phyloP scores from a whole-genome alignment of 2,888 invertebrate genomes.

The Bursaphelenchus okinawaensis region DNA sequence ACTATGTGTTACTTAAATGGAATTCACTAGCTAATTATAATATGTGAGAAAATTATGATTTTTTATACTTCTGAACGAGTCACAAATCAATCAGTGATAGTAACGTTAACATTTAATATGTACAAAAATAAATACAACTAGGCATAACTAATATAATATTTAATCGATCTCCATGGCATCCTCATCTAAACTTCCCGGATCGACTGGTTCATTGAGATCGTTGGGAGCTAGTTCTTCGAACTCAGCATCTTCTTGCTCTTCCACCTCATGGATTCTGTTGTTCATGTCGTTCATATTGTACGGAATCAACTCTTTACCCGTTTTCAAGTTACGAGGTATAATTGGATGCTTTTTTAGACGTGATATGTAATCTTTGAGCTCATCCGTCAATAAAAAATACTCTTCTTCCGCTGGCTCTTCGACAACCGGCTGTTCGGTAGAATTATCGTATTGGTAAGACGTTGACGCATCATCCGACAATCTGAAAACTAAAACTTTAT shows the following conservation, averaged over 20 bases:
- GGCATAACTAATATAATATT: too few species aligned
- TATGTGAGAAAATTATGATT: too few species aligned
- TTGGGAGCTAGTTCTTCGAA: background rate
- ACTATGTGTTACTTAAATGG: too few species aligned
- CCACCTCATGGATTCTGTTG: constrained; percentile 11
- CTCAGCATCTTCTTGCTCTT: constrained; percentile 11
- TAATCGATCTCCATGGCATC: background rate
- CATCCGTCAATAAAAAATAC: constrained; percentile 14
- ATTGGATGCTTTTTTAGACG: background rate
- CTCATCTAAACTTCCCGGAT: background rate
- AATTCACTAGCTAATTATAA: too few species aligned
- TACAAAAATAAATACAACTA: too few species aligned
- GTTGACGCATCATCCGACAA: background rate
- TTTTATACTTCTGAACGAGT: too few species aligned
- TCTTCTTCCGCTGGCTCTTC: constrained; percentile 18
- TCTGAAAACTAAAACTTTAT: too few species aligned
- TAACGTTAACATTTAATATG: too few species aligned
- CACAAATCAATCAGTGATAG: too few species aligned
- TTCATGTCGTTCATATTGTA: constrained; percentile 17
- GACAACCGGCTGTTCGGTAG: constrained; percentile 8
- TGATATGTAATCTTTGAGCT: constrained; percentile 14
- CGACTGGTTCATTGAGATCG: background rate
- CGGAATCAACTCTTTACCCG: constrained; percentile 14
- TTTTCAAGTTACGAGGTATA: background rate
- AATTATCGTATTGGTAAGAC: constrained; percentile 3